Conservation (phyloP, 1,140 invertebrate genomes). For the fruit fly (Drosophila melanogaster) region DNA sequence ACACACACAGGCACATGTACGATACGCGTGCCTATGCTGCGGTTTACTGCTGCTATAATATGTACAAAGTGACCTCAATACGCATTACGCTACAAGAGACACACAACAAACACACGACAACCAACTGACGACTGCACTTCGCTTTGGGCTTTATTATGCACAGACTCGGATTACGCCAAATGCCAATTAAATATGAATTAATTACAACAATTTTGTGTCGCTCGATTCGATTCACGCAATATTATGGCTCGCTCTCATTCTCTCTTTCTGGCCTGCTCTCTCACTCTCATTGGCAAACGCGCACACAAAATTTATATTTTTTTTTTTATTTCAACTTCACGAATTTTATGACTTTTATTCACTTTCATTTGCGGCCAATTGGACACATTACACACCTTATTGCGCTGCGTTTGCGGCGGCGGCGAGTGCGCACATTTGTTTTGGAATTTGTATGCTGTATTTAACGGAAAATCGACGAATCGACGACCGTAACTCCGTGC, state of each 20-base stretch:
- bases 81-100: conserved; percentile 44
- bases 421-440: conserved; percentile 24
- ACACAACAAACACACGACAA: conserved; percentile 9
- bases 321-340: conserved; percentile 10
- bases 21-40: conserved; percentile 58
- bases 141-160: conserved; percentile 61
- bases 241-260: conserved; percentile 17
- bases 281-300: conserved; percentile 18
- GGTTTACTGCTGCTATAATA: conserved; percentile 48
- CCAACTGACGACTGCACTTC: conserved; percentile 32
- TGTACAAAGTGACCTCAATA: conserved; percentile 65
- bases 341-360: conserved; percentile 13
- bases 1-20: conserved; percentile 3
- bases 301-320: conserved; percentile 24
- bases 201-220: conserved; percentile 75
- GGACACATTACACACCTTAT: conserved; percentile 32
- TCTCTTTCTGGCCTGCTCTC: conserved; percentile 25
- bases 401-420: conserved; percentile 3
- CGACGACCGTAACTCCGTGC: conserved; percentile 20
- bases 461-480: conserved; percentile 14
- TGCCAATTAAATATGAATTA: conserved; percentile 75
- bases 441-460: conserved; percentile 30
- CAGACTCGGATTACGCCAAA: conserved; percentile 47
- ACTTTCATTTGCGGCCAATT: conserved; percentile 14
- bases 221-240: conserved; percentile 59